A percentile compares a stretch with the other conserved stretches of the same genome.
These are phyloP conservation scores for Tolmerus cingulatus DNA, from an alignment of 2,888 invertebrate species.

Conservation along the genomic window DNA sequence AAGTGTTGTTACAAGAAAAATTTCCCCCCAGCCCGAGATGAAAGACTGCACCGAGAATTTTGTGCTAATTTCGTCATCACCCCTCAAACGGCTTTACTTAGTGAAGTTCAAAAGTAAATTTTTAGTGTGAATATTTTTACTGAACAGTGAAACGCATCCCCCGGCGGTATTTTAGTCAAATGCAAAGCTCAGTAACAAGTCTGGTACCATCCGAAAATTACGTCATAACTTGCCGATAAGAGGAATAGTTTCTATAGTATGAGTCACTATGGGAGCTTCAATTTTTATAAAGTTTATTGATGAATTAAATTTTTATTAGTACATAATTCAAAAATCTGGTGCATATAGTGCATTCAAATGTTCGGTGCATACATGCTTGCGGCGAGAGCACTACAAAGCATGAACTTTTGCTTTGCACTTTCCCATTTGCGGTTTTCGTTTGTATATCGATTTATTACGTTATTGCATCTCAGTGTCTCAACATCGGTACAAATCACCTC, in stretches of 20 bases:
- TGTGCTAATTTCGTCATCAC: not conserved
- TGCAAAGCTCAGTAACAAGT: not conserved
- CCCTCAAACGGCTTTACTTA: not conserved
- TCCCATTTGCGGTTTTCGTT: not conserved
- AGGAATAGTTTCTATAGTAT: not conserved
- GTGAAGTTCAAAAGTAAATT: not conserved
- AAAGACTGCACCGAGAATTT: not conserved
- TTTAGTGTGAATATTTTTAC: not conserved
- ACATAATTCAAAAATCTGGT: not conserved
- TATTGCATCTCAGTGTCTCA: not conserved
- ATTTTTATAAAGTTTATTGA: not conserved
- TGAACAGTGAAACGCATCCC: not conserved
- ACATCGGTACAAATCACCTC: not conserved
- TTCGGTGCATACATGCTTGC: not conserved
- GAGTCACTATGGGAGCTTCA: not conserved
- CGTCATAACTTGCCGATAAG: not conserved
- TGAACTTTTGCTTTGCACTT: not conserved
- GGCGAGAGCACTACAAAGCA: not conserved
- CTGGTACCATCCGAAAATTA: not conserved
- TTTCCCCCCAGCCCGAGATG: not conserved
- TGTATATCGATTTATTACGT: not conserved
- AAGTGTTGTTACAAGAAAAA: not conserved
- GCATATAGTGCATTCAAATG: not conserved
- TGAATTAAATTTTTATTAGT: not conserved
- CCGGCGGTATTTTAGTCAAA: not conserved